Evolutionary conservation across 2,888 invertebrate genomes (phyloP).

Genomic region (Toxonevra muliebris): DNA sequence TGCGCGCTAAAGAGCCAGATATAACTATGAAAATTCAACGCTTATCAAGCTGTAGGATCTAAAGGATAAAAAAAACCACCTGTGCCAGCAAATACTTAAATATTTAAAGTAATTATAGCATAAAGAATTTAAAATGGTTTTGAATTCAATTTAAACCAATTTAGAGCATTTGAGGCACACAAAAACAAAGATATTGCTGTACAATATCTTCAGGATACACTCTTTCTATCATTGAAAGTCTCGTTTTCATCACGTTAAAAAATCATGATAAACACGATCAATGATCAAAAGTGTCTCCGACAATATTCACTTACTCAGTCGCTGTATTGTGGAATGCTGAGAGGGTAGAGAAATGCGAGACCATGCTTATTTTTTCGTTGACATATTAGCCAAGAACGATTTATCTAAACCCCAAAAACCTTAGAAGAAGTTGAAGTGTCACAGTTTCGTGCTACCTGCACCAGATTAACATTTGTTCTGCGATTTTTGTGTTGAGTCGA

Average conservation of each 20-base stretch:
- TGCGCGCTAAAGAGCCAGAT: slow-evolving; percentile 1
- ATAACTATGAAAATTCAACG: neutral
- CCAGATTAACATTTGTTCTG: too few species aligned
- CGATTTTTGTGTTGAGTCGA: too few species aligned
- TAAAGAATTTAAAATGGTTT: slow-evolving; percentile 2
- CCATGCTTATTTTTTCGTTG: too few species aligned
- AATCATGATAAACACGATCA: slow-evolving; percentile 31
- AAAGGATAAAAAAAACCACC: neutral
- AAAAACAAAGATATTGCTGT: slow-evolving; percentile 1
- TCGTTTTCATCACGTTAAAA: neutral
- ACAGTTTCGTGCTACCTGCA: too few species aligned
- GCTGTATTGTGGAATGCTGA: too few species aligned
- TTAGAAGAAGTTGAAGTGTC: too few species aligned
- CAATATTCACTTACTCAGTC: too few species aligned
- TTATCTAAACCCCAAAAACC: too few species aligned
- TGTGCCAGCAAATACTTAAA: neutral
- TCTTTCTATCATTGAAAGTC: neutral
- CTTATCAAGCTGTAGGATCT: neutral
- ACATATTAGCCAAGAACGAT: too few species aligned
- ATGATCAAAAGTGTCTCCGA: slow-evolving; percentile 36
- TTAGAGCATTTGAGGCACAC: slow-evolving; percentile 23
- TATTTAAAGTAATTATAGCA: neutral
- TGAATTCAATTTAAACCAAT: slow-evolving; percentile 30
- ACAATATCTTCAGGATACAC: neutral
- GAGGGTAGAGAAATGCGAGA: too few species aligned